Evolutionary conservation across 2,797 vertebrate species (phyloP).

Genomic region (Bovichtus variegatus): DNA sequence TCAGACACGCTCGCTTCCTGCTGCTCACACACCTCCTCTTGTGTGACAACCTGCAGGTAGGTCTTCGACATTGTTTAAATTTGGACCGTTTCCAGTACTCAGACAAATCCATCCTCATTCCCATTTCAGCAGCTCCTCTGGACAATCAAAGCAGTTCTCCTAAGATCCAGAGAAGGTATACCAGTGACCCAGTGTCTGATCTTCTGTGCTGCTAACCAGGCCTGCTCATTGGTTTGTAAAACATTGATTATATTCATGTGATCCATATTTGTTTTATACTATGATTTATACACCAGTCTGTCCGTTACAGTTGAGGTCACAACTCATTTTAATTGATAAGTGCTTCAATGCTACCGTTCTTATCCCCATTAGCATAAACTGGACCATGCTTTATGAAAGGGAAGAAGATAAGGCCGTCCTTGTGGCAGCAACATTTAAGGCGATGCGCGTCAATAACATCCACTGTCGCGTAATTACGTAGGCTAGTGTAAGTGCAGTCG

Average conservation of each 20-base stretch:
- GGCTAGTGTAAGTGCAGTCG: too few species aligned
- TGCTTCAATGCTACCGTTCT: too few species aligned
- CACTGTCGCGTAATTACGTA: too few species aligned
- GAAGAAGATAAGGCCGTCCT: too few species aligned
- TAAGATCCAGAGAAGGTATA: slow-evolving; percentile 25
- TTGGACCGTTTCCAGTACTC: neutral
- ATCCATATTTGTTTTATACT: neutral
- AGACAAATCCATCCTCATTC: neutral
- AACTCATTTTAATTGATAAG: neutral
- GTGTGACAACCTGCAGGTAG: slow-evolving; percentile 57
- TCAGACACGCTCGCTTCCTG: slow-evolving; percentile 57
- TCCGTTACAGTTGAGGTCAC: neutral
- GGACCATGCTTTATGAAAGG: too few species aligned
- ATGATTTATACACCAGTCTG: neutral
- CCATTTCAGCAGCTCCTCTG: slow-evolving; percentile 53
- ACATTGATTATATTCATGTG: neutral
- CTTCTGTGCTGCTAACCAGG: slow-evolving; percentile 35
- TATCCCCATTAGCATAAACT: too few species aligned
- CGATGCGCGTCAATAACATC: too few species aligned
- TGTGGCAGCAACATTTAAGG: too few species aligned
- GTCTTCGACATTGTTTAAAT: neutral
- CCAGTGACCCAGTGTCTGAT: slow-evolving; percentile 50
- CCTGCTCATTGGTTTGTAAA: slow-evolving; percentile 57
- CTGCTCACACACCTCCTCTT: slow-evolving; percentile 60
- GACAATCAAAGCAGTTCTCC: slow-evolving; percentile 25